Evolutionary conservation across 2,888 invertebrate genomes (phyloP).

Genomic region (Clunio marinus): DNA sequence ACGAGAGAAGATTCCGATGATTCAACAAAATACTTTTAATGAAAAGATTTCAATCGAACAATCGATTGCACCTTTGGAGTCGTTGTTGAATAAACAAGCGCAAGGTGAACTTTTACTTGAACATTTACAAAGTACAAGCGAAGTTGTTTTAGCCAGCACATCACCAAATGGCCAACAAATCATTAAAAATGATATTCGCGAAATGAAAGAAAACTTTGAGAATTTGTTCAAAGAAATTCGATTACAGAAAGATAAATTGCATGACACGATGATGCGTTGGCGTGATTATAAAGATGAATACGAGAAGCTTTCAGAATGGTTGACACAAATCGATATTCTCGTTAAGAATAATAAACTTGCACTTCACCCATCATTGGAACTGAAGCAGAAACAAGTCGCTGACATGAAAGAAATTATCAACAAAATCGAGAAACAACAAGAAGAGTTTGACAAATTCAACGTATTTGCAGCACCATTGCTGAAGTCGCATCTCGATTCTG

Average conservation of each 20-base stretch:
- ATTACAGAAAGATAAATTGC: conserved; percentile 77
- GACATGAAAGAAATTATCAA: conserved; percentile 74
- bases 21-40: conserved; percentile 77
- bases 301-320: conserved; percentile 85
- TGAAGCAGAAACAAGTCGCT: conserved; percentile 79
- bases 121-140: conserved; percentile 80
- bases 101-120: conserved; percentile 85
- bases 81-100: conserved; percentile 80
- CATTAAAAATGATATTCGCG: conserved; percentile 80
- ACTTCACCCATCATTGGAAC: conserved; percentile 69
- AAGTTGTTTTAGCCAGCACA: conserved; percentile 79
- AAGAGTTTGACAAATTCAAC: conserved; percentile 78
- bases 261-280: conserved; percentile 77
- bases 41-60: conserved; percentile 86
- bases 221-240: conserved; percentile 79
- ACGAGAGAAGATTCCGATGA: conserved; percentile 81
- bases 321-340: conserved; percentile 86
- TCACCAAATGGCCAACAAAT: conserved; percentile 73
- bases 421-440: conserved; percentile 70
- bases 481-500: conserved; percentile 79
- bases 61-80: conserved; percentile 80
- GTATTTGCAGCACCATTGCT: conserved; percentile 70
- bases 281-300: conserved; percentile 90
- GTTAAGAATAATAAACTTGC: conserved; percentile 87
- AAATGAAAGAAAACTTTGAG: conserved; percentile 78